Evolutionary conservation across 1,140 invertebrate species (phyloP).

Genomic region (Harpegnathos saltator): DNA sequence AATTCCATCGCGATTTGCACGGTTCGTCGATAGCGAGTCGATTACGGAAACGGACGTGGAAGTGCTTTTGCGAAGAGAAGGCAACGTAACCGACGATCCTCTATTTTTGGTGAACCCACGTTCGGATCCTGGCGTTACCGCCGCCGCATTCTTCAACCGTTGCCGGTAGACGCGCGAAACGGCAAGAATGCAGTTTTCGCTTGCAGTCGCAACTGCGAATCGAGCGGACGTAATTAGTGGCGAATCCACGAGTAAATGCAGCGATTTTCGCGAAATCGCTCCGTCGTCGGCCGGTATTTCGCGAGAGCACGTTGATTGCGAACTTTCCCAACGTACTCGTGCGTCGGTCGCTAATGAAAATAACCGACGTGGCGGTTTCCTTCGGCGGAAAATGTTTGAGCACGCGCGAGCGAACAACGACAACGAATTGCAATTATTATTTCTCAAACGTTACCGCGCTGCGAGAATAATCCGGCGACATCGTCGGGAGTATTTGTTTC

Average conservation of each 20-base stretch:
- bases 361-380: slow-evolving; percentile 9
- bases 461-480: no score
- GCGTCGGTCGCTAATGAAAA: slow-evolving; percentile 27
- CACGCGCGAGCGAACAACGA: no score
- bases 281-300: neutral
- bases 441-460: neutral
- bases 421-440: slow-evolving; percentile 44
- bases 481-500: no score
- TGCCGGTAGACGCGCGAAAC: neutral
- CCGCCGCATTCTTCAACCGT: no score
- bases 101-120: no score
- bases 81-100: no score
- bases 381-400: slow-evolving; percentile 32
- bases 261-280: slow-evolving; percentile 20
- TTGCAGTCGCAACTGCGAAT: slow-evolving; percentile 25
- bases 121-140: no score
- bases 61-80: no score
- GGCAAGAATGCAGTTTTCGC: slow-evolving; percentile 25
- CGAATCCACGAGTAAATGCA: neutral
- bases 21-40: no score
- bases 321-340: neutral
- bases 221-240: slow-evolving; percentile 30
- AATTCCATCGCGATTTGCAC: no score
- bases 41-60: no score
- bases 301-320: slow-evolving; percentile 36